Evolutionary conservation across 2,888 invertebrate genomes (phyloP).

Genomic region (Cephus runcator): DNA sequence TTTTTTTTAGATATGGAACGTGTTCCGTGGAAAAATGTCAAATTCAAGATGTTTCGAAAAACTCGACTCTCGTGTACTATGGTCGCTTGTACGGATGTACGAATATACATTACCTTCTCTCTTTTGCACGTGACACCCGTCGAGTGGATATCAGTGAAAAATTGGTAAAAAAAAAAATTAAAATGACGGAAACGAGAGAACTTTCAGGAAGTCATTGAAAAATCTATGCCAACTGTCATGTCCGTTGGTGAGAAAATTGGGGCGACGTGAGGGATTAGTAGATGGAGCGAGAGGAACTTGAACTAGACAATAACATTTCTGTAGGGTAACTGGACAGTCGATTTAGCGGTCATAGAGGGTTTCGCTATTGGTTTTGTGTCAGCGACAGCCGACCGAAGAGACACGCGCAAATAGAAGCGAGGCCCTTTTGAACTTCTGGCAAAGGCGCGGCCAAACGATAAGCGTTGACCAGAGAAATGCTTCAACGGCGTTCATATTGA

Average conservation of each 20-base stretch:
- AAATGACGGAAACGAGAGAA: not conserved
- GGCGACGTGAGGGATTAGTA: not conserved
- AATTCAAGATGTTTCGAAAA: not conserved
- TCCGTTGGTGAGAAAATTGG: not conserved
- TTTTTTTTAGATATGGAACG: not conserved
- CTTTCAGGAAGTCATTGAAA: not conserved
- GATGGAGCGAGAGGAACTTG: not conserved
- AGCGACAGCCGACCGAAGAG: not conserved
- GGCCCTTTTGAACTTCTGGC: not conserved
- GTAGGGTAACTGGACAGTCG: not conserved
- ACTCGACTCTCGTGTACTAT: not conserved
- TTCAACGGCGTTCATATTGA: not conserved
- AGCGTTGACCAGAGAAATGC: not conserved
- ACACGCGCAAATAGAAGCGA: not conserved
- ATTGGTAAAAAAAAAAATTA: not conserved
- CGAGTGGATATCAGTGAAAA: not conserved
- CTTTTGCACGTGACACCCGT: not conserved
- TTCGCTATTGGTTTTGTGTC: not conserved
- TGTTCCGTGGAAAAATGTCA: not conserved
- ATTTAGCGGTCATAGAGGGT: not conserved
- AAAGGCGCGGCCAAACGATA: not conserved
- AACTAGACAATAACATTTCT: not conserved
- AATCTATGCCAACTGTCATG: not conserved
- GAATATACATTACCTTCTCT: not conserved
- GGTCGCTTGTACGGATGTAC: not conserved